These are phyloP conservation scores for Cichladusa arquata DNA, from an alignment of 2,113 vertebrate species.

Conservation along the genomic window DNA sequence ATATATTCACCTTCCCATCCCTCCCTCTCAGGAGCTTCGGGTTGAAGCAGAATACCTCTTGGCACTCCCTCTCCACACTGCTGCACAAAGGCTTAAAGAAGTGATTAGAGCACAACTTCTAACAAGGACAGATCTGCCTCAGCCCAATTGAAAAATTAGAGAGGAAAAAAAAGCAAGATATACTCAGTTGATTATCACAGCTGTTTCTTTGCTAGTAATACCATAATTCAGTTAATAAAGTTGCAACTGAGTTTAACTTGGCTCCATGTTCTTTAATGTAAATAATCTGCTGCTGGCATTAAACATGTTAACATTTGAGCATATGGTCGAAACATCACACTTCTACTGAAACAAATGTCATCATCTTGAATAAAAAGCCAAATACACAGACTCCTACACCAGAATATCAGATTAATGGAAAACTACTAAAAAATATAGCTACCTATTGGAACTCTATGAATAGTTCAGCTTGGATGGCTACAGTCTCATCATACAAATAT, in stretches of 20 bases:
- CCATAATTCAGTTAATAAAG: constrained; percentile 23
- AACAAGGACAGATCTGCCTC: background rate
- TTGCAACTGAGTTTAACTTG: constrained; percentile 29
- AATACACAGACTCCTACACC: background rate
- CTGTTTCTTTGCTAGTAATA: constrained; percentile 5
- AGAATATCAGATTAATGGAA: background rate
- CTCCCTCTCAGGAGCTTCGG: background rate
- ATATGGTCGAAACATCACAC: background rate
- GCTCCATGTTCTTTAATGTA: background rate
- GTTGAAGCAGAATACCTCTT: background rate
- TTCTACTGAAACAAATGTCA: background rate
- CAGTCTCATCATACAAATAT: background rate
- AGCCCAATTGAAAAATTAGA: background rate
- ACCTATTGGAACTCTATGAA: background rate
- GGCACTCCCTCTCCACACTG: background rate
- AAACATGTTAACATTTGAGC: constrained; percentile 7
- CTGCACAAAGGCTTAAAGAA: background rate
- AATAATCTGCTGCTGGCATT: constrained; percentile 19
- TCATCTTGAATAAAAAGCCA: background rate
- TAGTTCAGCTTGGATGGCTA: background rate
- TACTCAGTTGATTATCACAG: background rate
- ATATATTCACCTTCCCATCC: background rate
- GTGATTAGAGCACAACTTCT: background rate
- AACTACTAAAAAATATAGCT: background rate
- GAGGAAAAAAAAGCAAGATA: background rate